A percentile compares a stretch with the other conserved stretches of the same genome.
These are phyloP conservation scores for Sparidentex hasta DNA, from an alignment of 2,797 vertebrate genomes.

Conservation along the genomic window DNA sequence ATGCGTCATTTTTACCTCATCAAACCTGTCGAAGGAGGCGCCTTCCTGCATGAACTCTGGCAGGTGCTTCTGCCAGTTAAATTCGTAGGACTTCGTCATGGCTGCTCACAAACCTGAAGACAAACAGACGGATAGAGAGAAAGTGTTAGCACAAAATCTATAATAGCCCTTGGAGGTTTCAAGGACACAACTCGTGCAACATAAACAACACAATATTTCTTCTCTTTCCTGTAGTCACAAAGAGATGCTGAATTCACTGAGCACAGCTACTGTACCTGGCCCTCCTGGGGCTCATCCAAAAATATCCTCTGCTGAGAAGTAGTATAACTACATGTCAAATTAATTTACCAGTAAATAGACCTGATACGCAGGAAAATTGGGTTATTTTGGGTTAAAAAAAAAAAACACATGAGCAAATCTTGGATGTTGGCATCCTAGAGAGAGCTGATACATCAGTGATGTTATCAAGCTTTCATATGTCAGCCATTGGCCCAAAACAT, in stretches of 20 bases:
- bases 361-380: background rate
- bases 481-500: background rate
- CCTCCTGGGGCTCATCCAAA: slow-evolving; percentile 4
- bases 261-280: background rate
- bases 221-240: slow-evolving; percentile 7
- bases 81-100: slow-evolving; percentile 99
- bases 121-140: slow-evolving; percentile 33
- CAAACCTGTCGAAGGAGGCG: slow-evolving; percentile 94
- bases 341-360: background rate
- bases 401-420: background rate
- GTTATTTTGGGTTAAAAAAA: background rate
- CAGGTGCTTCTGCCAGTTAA: slow-evolving; percentile 98
- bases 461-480: background rate
- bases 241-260: slow-evolving; percentile 8
- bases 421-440: background rate
- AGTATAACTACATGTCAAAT: background rate
- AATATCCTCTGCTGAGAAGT: slow-evolving; percentile 22
- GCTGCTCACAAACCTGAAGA: slow-evolving; percentile 86
- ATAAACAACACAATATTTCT: background rate
- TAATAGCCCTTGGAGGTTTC: background rate
- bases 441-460: background rate
- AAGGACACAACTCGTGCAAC: background rate
- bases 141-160: background rate
- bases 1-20: slow-evolving; percentile 90
- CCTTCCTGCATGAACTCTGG: slow-evolving; percentile 97